Evolutionary conservation across 2,113 vertebrate species (phyloP).

Genomic region (Setophaga petechia): DNA sequence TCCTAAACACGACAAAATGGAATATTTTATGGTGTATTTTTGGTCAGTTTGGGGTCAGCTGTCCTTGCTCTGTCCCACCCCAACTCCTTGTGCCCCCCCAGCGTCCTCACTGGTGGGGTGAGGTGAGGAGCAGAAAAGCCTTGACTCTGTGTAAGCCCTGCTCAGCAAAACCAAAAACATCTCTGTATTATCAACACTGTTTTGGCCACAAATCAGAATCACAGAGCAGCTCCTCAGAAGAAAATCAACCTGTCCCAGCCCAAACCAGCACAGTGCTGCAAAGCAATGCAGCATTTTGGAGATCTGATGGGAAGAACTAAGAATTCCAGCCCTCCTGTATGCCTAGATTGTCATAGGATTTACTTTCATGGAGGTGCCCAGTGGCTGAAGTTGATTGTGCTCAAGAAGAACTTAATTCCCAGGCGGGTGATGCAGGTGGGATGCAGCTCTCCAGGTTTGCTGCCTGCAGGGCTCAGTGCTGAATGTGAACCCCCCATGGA

Average conservation of each 20-base stretch:
- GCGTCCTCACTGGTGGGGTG: background rate
- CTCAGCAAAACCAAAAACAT: background rate
- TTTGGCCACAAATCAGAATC: background rate
- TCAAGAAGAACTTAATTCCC: background rate
- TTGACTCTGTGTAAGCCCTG: background rate
- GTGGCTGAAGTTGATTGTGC: background rate
- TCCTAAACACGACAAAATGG: background rate
- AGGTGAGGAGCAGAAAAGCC: background rate
- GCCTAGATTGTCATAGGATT: fast-evolving
- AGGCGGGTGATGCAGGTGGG: background rate
- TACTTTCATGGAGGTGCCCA: background rate
- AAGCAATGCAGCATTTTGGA: background rate
- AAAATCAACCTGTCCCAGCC: background rate
- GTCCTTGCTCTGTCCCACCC: background rate
- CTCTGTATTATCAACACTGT: background rate
- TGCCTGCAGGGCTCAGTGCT: background rate
- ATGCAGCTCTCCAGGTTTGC: background rate
- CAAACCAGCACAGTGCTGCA: background rate
- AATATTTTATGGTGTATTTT: background rate
- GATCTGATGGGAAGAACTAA: background rate
- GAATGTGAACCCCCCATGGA: background rate
- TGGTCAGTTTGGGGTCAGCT: background rate
- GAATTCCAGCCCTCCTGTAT: background rate
- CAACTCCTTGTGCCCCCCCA: background rate
- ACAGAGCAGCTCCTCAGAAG: background rate